Conservation (phyloP, 2,113 vertebrate genomes). For the Urocynchramus pylzowi region DNA sequence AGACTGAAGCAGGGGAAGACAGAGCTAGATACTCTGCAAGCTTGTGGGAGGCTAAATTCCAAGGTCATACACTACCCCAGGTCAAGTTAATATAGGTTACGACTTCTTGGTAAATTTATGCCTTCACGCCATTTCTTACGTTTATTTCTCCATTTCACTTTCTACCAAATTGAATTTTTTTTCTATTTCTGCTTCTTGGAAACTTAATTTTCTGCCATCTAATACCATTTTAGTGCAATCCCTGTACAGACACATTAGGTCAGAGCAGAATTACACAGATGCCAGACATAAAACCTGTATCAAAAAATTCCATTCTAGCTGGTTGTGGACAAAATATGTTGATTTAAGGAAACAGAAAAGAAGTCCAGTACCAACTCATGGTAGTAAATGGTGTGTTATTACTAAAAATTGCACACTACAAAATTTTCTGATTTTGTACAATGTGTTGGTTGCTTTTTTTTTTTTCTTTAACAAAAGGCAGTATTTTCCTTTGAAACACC, state of each 20-base stretch:
- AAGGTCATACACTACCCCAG: not conserved
- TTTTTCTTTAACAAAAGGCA: not conserved
- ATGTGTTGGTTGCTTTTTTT: too few relatives aligned
- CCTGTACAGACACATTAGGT: not conserved
- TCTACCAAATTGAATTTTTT: slow-evolving; percentile 4
- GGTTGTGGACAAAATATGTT: not conserved
- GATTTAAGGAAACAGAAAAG: not conserved
- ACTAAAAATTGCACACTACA: not conserved
- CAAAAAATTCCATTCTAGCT: not conserved
- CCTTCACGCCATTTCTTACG: not conserved
- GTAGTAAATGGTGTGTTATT: not conserved
- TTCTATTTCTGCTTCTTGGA: slow-evolving; percentile 31
- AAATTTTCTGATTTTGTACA: not conserved
- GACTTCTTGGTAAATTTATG: not conserved
- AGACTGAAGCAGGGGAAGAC: not conserved
- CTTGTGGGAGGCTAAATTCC: not conserved
- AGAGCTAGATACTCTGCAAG: not conserved
- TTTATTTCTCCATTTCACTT: not conserved
- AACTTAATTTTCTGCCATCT: slow-evolving; percentile 25
- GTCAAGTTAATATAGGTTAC: not conserved
- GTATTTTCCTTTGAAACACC: not conserved
- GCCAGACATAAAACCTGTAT: not conserved
- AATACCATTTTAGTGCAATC: slow-evolving; percentile 4
- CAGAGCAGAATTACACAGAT: slow-evolving; percentile 16
- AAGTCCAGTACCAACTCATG: not conserved